Percentiles rank a stretch among this genome's conserved stretches.
Conservation (phyloP, 2,797 vertebrate genomes). For the Bucorvus abyssinicus region DNA sequence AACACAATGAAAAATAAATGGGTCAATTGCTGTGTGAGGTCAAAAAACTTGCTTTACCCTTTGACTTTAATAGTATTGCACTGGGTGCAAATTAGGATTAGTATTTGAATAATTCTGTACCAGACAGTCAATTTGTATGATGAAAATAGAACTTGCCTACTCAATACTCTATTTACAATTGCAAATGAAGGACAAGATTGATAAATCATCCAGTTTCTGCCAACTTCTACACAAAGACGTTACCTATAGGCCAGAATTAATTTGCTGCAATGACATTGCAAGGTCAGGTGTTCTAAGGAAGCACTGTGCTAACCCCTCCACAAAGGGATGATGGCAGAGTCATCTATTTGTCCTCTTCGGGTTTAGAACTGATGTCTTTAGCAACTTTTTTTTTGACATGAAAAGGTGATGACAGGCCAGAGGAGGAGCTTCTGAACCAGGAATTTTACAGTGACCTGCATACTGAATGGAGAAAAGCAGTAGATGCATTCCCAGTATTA, state of each 20-base stretch:
- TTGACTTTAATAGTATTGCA: conserved; percentile 42
- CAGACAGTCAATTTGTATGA: conserved; percentile 59
- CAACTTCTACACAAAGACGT: conserved; percentile 60
- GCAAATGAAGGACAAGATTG: conserved; percentile 66
- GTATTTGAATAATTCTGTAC: conserved; percentile 61
- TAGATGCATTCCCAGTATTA: background rate
- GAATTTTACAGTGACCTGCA: conserved; percentile 46
- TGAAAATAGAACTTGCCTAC: conserved; percentile 65
- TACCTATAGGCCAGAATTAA: conserved; percentile 64
- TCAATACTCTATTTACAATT: conserved; percentile 69
- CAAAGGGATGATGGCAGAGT: conserved; percentile 4
- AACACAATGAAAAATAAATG: conserved; percentile 24
- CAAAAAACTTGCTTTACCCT: conserved; percentile 9
- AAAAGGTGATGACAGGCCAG: conserved; percentile 31
- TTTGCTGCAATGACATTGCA: conserved; percentile 42
- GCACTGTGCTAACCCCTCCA: background rate
- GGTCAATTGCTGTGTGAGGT: background rate
- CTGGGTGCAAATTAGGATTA: conserved; percentile 57
- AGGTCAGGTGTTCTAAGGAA: conserved; percentile 29
- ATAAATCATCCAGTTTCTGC: conserved; percentile 66
- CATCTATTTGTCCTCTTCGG: conserved; percentile 25
- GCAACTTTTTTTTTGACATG: conserved; percentile 52
- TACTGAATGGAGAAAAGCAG: background rate
- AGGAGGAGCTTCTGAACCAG: conserved; percentile 39
- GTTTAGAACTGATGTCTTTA: conserved; percentile 42